A percentile compares a stretch with the other conserved stretches of the same genome.
phyloP scores from a whole-genome alignment of 2,888 invertebrate species.

The Spisula subtruncata region DNA sequence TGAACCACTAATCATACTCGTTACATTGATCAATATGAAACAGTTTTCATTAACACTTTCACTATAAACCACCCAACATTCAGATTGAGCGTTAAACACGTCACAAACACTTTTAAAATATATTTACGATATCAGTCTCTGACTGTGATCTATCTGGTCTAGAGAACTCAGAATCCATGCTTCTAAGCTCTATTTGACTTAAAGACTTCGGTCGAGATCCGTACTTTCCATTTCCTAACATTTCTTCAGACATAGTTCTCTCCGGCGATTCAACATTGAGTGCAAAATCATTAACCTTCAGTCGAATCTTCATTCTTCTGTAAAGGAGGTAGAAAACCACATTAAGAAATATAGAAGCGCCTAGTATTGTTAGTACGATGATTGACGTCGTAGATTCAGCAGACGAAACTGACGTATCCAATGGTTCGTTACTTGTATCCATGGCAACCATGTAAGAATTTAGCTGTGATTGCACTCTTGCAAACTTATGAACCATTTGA shows the following conservation, averaged over 20 bases:
- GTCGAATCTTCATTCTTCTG: constrained; percentile 10
- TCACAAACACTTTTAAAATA: background rate
- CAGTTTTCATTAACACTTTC: background rate
- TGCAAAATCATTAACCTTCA: background rate
- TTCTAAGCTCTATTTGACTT: background rate
- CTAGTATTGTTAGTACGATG: background rate
- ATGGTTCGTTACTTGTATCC: constrained; percentile 10
- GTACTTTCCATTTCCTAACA: background rate
- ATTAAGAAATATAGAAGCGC: constrained; percentile 1
- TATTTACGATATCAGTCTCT: background rate
- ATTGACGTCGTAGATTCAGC: constrained; percentile 14
- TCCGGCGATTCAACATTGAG: background rate
- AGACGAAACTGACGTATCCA: constrained; percentile 7
- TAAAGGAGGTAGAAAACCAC: constrained; percentile 23
- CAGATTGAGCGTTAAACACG: background rate
- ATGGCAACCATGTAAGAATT: constrained; percentile 11
- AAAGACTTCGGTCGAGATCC: background rate
- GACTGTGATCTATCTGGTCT: background rate
- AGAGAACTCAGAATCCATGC: background rate
- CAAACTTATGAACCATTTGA: constrained; percentile 9
- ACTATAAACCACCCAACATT: background rate
- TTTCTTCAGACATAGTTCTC: background rate
- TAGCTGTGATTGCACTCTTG: background rate
- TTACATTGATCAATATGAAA: too few species aligned
- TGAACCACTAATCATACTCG: too few species aligned